Conservation (phyloP, 2,113 vertebrate species). For the Chitala chitala region DNA sequence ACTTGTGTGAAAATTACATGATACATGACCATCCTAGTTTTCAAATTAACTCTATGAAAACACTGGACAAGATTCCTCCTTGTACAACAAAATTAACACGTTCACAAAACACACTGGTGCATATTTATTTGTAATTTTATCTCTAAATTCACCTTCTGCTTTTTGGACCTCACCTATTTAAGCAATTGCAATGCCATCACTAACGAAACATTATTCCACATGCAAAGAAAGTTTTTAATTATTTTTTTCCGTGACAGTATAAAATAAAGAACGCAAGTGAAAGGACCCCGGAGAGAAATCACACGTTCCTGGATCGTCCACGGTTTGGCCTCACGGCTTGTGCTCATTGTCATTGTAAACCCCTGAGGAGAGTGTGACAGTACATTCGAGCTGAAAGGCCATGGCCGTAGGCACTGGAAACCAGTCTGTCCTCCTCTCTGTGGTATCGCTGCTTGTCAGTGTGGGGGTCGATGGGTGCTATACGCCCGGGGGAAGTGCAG, state of each 20-base stretch:
- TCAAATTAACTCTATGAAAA: background rate
- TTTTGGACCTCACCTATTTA: background rate
- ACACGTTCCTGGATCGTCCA: constrained; percentile 41
- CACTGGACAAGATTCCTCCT: constrained; percentile 12
- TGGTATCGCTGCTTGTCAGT: constrained; percentile 26
- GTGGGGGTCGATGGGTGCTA: constrained; percentile 45
- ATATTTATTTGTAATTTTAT: background rate
- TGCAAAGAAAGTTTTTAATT: background rate
- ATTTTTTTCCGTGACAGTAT: background rate
- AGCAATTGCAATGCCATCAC: background rate
- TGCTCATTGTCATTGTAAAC: constrained; percentile 54
- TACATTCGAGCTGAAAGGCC: constrained; percentile 45
- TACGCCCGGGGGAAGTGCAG: constrained; percentile 57
- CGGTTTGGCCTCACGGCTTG: constrained; percentile 52
- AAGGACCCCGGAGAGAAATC: background rate
- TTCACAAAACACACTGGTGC: constrained; percentile 30
- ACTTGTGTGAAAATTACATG: background rate
- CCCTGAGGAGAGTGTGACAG: constrained; percentile 63
- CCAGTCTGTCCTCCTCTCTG: constrained; percentile 59
- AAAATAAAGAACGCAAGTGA: background rate
- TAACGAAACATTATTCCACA: background rate
- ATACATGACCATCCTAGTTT: background rate
- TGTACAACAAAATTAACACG: background rate
- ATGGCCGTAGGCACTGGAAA: constrained; percentile 54
- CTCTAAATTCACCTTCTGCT: background rate